A percentile compares a stretch with the other conserved stretches of the same genome.
These are phyloP conservation scores for Ruditapes philippinarum DNA, from an alignment of 1,140 invertebrate species.

Conservation along the genomic window DNA sequence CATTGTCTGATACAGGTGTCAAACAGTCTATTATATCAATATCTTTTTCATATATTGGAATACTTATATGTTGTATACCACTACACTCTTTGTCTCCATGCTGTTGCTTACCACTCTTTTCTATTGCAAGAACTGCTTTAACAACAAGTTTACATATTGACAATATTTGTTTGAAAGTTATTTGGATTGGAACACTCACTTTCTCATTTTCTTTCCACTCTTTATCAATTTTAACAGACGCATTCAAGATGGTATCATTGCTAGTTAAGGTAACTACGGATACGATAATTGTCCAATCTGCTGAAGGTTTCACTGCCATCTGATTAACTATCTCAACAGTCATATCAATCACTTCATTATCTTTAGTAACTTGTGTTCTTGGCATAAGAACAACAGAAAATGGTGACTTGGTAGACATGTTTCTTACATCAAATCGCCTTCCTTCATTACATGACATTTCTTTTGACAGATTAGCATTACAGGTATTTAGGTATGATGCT, in stretches of 20 bases:
- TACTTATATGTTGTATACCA: background rate
- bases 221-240: background rate
- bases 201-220: constrained; percentile 1
- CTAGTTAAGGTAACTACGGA: background rate
- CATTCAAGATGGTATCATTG: background rate
- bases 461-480: background rate
- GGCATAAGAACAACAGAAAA: background rate
- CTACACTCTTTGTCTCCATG: background rate
- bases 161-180: background rate
- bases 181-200: background rate
- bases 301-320: background rate
- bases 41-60: background rate
- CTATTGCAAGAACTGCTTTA: background rate
- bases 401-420: background rate
- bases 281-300: background rate
- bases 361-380: background rate
- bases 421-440: too few relatives aligned
- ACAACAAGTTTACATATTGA: background rate
- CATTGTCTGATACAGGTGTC: background rate
- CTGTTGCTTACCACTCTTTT: background rate
- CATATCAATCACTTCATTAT: background rate
- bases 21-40: constrained; percentile 12
- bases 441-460: background rate
- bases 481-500: background rate
- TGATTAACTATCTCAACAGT: background rate